These are phyloP conservation scores for Neofelis nebulosa DNA, from an alignment of 2,113 vertebrate species.

Conservation along the genomic window DNA sequence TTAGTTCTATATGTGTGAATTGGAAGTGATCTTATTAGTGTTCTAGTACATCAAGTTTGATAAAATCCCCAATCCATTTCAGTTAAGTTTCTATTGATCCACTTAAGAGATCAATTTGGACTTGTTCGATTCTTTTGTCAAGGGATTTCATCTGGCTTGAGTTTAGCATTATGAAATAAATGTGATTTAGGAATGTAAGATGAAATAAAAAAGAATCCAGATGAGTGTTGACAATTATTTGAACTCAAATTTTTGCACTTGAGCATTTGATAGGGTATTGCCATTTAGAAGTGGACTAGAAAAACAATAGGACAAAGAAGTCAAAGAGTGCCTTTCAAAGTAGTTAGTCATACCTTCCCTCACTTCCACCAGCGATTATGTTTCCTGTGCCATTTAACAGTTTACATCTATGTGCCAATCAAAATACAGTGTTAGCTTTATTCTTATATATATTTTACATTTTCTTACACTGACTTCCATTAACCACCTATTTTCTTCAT, in stretches of 20 bases:
- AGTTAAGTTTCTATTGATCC: slow-evolving; percentile 84
- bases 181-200: slow-evolving; percentile 59
- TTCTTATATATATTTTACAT: background rate
- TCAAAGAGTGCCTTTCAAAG: background rate
- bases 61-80: slow-evolving; percentile 84
- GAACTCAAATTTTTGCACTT: slow-evolving; percentile 20
- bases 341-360: background rate
- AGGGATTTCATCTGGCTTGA: slow-evolving; percentile 77
- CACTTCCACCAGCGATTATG: background rate
- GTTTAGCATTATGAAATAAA: slow-evolving; percentile 73
- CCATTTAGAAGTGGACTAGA: background rate
- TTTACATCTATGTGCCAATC: background rate
- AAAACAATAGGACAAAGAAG: background rate
- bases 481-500: background rate
- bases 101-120: slow-evolving; percentile 83
- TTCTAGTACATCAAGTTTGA: slow-evolving; percentile 83
- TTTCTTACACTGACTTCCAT: background rate
- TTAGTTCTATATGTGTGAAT: slow-evolving; percentile 78
- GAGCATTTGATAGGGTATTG: background rate
- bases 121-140: slow-evolving; percentile 78
- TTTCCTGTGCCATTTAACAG: background rate
- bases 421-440: background rate
- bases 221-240: slow-evolving; percentile 45
- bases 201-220: slow-evolving; percentile 41
- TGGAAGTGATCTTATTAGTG: slow-evolving; percentile 83